These are phyloP conservation scores for Puntigrus tetrazona DNA, from an alignment of 2,113 vertebrate genomes.

Conservation along the genomic window DNA sequence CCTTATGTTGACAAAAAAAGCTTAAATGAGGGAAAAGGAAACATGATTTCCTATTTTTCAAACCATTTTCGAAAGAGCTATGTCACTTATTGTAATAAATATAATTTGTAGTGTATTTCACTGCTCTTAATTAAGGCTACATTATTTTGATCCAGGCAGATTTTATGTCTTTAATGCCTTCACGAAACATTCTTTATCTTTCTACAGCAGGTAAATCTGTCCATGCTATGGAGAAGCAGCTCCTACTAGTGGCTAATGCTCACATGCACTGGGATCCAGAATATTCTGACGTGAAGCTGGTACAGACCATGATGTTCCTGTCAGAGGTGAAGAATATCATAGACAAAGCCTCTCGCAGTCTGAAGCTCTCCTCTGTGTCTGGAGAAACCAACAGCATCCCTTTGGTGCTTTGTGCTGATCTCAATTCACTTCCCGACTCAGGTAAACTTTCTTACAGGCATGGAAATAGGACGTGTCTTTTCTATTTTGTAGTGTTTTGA, in stretches of 20 bases:
- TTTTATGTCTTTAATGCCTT: neutral
- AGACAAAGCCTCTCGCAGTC: slow-evolving; percentile 92
- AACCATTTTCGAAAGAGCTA: no score
- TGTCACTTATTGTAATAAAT: no score
- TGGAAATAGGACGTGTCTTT: neutral
- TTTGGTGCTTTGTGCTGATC: slow-evolving; percentile 95
- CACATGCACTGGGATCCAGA: slow-evolving; percentile 99
- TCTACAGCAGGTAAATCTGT: slow-evolving; percentile 85
- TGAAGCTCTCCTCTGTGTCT: slow-evolving; percentile 83
- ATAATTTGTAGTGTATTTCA: neutral
- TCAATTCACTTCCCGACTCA: slow-evolving; percentile 97
- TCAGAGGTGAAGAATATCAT: slow-evolving; percentile 97
- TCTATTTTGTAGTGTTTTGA: neutral
- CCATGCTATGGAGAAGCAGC: slow-evolving; percentile 90
- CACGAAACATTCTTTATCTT: neutral
- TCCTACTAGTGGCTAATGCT: slow-evolving; percentile 94
- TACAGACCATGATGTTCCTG: slow-evolving; percentile 99
- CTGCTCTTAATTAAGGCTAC: neutral
- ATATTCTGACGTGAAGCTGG: slow-evolving; percentile 95
- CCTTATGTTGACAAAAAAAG: no score
- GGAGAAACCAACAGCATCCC: slow-evolving; percentile 92
- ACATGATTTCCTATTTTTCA: no score
- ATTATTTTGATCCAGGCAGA: neutral
- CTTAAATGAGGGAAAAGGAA: no score
- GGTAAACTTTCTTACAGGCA: slow-evolving; percentile 73